Evolutionary conservation across 2,113 vertebrate genomes (phyloP).

Genomic region (Poeciliopsis turrubarensis): DNA sequence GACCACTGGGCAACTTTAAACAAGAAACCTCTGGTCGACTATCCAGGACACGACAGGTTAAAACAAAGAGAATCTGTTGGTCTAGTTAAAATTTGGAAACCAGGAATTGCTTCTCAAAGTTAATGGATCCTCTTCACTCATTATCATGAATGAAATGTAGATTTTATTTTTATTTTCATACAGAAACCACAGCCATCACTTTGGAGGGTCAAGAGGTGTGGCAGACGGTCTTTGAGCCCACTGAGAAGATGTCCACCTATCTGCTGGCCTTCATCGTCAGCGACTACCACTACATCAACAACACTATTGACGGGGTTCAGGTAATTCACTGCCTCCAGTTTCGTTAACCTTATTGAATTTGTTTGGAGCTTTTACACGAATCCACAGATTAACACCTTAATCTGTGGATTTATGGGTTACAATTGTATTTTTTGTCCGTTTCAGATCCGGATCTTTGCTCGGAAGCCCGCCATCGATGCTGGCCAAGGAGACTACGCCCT

Average conservation of each 20-base stretch:
- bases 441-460: constrained; percentile 91
- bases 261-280: constrained; percentile 92
- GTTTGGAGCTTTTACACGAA: background rate
- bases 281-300: constrained; percentile 48
- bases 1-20: background rate
- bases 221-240: constrained; percentile 75
- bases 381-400: too few species aligned
- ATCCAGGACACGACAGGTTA: background rate
- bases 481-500: constrained; percentile 83
- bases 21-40: background rate
- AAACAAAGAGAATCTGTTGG: too few species aligned
- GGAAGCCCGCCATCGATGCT: constrained; percentile 73
- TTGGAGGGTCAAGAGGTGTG: accelerated
- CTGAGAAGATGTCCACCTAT: constrained; percentile 91
- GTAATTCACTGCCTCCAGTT: constrained; percentile 62
- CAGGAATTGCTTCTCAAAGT: background rate
- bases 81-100: background rate
- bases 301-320: accelerated
- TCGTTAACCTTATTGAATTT: background rate
- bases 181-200: background rate
- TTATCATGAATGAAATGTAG: background rate
- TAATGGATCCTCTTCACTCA: background rate
- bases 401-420: background rate
- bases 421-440: constrained; percentile 10
- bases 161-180: background rate